Evolutionary conservation across 2,888 invertebrate genomes (phyloP).

Genomic region (Allolobophora icterica): DNA sequence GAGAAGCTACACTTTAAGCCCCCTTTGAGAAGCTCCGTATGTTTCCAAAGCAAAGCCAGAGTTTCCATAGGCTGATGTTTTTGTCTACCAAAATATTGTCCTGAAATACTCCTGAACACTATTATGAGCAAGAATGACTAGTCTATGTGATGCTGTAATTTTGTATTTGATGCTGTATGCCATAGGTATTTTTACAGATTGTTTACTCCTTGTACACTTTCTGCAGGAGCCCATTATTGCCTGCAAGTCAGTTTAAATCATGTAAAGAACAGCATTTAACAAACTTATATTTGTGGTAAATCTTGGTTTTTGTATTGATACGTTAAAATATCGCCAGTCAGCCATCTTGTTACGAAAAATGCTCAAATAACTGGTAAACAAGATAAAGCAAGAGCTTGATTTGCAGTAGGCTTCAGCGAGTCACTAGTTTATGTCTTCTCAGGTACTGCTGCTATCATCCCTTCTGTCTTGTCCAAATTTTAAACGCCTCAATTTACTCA

Average conservation of each 20-base stretch:
- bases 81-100: not conserved
- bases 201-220: constrained; percentile 14
- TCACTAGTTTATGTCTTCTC: not conserved
- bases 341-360: not conserved
- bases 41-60: not conserved
- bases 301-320: not conserved
- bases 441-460: not conserved
- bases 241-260: not conserved
- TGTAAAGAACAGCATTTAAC: not conserved
- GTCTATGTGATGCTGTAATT: not conserved
- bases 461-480: not conserved
- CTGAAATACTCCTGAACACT: too few species aligned
- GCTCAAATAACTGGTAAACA: not conserved
- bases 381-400: not conserved
- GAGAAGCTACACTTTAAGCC: not conserved
- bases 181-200: not conserved
- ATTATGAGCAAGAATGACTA: not conserved
- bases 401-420: too few species aligned
- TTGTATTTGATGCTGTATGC: not conserved
- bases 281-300: not conserved
- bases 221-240: not conserved
- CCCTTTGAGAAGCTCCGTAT: not conserved
- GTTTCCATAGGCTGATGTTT: not conserved
- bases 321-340: not conserved
- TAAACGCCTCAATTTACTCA: not conserved